Evolutionary conservation across 2,113 vertebrate species (phyloP).

Genomic region (Casuarius casuarius): DNA sequence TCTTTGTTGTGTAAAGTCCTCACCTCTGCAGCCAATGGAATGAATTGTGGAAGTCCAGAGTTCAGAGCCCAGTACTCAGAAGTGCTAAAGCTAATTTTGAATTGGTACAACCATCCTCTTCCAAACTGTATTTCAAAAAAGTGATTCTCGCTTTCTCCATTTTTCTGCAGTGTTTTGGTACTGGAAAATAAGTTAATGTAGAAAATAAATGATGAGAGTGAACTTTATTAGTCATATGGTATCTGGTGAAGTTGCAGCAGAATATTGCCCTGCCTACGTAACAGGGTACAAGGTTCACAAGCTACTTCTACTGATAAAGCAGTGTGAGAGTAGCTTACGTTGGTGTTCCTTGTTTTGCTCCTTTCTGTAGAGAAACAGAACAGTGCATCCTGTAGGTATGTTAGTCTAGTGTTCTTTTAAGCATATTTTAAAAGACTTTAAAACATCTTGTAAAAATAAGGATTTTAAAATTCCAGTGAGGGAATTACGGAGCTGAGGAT

Average conservation of each 20-base stretch:
- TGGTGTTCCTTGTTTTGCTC: neutral
- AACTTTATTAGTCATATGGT: neutral
- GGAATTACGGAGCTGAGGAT: neutral
- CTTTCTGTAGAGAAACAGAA: neutral
- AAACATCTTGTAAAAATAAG: neutral
- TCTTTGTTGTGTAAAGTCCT: neutral
- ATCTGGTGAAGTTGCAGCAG: neutral
- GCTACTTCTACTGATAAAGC: neutral
- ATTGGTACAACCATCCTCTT: neutral
- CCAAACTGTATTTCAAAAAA: neutral
- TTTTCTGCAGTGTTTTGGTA: neutral
- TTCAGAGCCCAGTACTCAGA: neutral
- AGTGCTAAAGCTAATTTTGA: neutral
- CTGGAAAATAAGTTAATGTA: neutral
- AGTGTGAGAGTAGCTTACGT: rapidly evolving
- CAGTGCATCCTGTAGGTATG: neutral
- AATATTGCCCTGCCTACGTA: neutral
- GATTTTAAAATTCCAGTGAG: neutral
- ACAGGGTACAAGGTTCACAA: neutral
- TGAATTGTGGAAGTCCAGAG: neutral
- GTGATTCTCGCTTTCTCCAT: neutral
- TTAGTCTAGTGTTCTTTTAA: neutral
- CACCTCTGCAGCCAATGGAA: neutral
- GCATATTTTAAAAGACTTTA: neutral
- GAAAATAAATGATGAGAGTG: neutral